These are phyloP conservation scores for Phoronis australis DNA, from an alignment of 2,888 invertebrate species.

Conservation along the genomic window DNA sequence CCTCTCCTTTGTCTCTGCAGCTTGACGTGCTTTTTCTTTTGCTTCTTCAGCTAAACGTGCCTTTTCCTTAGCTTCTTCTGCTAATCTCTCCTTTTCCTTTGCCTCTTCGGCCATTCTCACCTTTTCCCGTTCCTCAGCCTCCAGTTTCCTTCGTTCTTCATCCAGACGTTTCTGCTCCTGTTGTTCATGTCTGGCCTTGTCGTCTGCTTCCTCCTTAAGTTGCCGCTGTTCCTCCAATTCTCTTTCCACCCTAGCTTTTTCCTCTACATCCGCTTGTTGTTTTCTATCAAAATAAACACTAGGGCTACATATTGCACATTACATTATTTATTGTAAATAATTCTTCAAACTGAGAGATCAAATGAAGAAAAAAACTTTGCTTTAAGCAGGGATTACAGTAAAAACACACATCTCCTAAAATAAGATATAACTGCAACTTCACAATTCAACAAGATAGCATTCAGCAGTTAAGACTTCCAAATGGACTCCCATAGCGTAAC, in stretches of 20 bases:
- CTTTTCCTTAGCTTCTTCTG: slow-evolving; percentile 8
- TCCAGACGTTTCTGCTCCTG: not conserved
- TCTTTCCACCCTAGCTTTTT: slow-evolving; percentile 6
- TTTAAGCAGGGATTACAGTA: too few relatives aligned
- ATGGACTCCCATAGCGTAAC: too few relatives aligned
- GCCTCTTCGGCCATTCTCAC: slow-evolving; percentile 9
- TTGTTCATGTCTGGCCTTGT: not conserved
- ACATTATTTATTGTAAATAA: too few relatives aligned
- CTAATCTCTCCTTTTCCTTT: slow-evolving; percentile 6
- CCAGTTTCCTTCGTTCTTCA: not conserved
- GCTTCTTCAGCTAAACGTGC: slow-evolving; percentile 8
- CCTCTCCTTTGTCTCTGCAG: slow-evolving; percentile 7
- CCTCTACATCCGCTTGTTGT: slow-evolving; percentile 5
- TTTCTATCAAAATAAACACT: too few relatives aligned
- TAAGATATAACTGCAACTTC: too few relatives aligned
- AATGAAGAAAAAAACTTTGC: too few relatives aligned
- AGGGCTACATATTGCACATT: too few relatives aligned
- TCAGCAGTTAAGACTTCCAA: too few relatives aligned
- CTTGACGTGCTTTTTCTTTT: slow-evolving; percentile 3
- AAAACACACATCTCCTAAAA: too few relatives aligned
- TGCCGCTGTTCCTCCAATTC: too few relatives aligned
- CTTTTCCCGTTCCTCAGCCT: slow-evolving; percentile 11
- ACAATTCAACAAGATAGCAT: too few relatives aligned
- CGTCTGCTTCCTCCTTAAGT: not conserved
- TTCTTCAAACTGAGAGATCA: too few relatives aligned